phyloP scores from a whole-genome alignment of 2,797 vertebrate species.

The Okamejei kenojei region DNA sequence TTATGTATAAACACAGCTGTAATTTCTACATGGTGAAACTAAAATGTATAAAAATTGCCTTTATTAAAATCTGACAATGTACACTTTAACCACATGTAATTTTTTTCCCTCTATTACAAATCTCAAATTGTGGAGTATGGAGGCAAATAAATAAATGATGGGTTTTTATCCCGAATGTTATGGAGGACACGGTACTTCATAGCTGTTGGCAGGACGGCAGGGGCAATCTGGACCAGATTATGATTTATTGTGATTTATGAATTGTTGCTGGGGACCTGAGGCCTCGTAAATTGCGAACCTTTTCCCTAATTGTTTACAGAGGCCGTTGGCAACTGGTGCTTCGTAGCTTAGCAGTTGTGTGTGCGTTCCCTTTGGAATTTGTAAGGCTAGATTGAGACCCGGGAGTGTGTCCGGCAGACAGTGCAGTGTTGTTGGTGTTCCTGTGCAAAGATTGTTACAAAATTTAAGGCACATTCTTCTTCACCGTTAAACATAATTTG shows the following conservation, averaged over 20 bases:
- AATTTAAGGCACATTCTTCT: conserved; percentile 39
- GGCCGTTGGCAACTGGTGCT: conserved; percentile 54
- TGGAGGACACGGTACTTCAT: neutral
- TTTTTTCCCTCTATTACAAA: too few relatives aligned
- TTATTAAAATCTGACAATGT: too few relatives aligned
- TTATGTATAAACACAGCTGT: too few relatives aligned
- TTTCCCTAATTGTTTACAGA: conserved; percentile 65
- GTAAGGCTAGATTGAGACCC: conserved; percentile 47
- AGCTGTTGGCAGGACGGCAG: conserved; percentile 19
- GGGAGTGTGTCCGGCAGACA: conserved; percentile 53
- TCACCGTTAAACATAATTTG: conserved; percentile 19
- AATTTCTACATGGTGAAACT: too few relatives aligned
- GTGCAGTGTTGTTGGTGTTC: conserved; percentile 44
- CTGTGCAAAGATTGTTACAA: conserved; percentile 51
- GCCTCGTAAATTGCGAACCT: conserved; percentile 55
- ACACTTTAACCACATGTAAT: too few relatives aligned
- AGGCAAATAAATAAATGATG: too few relatives aligned
- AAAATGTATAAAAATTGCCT: too few relatives aligned
- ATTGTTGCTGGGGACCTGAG: conserved; percentile 50
- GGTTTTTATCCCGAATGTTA: too few relatives aligned
- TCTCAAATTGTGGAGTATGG: too few relatives aligned
- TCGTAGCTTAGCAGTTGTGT: conserved; percentile 42
- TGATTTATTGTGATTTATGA: conserved; percentile 46
- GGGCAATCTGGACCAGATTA: conserved; percentile 38
- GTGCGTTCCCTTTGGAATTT: conserved; percentile 42